These are phyloP conservation scores for Isotomurus palustris DNA, from an alignment of 2,888 invertebrate genomes.

Conservation along the genomic window DNA sequence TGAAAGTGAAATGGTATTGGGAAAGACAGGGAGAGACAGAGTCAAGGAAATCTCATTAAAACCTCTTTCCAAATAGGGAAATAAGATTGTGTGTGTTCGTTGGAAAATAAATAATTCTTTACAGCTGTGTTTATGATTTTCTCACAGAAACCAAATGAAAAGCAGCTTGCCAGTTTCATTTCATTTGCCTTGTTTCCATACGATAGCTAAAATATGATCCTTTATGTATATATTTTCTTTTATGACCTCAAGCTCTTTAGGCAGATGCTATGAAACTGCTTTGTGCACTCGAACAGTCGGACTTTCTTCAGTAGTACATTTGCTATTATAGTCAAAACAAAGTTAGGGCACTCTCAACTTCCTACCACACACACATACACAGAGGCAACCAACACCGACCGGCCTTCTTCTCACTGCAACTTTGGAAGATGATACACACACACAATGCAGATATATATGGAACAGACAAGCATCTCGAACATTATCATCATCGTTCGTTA, in stretches of 20 bases:
- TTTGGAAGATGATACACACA: too few relatives aligned
- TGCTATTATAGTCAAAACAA: not conserved
- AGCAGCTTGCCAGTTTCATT: conserved; percentile 34
- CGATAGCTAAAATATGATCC: conserved; percentile 34
- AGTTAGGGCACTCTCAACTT: not conserved
- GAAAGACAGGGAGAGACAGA: conserved; percentile 32
- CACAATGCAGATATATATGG: not conserved
- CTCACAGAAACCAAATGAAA: conserved; percentile 23
- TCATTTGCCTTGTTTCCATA: conserved; percentile 13
- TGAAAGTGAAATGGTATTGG: conserved; percentile 17
- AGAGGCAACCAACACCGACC: not conserved
- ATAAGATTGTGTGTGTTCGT: conserved; percentile 29
- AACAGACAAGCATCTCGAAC: not conserved
- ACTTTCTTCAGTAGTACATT: not conserved
- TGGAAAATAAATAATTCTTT: conserved; percentile 46
- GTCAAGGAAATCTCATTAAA: conserved; percentile 44
- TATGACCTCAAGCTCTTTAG: conserved; percentile 34
- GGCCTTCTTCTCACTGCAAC: too few relatives aligned
- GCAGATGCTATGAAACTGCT: not conserved
- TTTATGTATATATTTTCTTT: conserved; percentile 37
- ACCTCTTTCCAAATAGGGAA: conserved; percentile 30
- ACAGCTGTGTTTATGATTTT: conserved; percentile 45
- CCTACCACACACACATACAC: not conserved
- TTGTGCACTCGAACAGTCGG: not conserved
- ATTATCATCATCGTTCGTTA: conserved; percentile 18